Conservation (phyloP, 2,113 vertebrate species). For the Elachura formosa region DNA sequence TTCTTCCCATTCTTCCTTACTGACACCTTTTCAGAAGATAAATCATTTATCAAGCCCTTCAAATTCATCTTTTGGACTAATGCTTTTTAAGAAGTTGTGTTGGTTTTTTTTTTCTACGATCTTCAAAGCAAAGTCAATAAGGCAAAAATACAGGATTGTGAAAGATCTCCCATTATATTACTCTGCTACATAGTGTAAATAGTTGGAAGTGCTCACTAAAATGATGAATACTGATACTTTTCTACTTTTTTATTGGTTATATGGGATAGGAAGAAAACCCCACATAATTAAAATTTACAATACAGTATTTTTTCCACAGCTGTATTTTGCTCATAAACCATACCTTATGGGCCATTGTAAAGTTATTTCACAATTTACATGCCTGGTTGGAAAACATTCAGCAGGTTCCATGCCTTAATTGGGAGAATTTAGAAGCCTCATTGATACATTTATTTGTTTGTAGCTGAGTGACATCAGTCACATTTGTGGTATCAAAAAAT, state of each 20-base stretch:
- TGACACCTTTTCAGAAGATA: background rate
- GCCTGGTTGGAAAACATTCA: background rate
- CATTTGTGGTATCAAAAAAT: background rate
- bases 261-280: background rate
- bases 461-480: background rate
- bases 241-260: background rate
- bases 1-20: background rate
- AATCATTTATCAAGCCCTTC: slow-evolving; percentile 31
- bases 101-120: slow-evolving; percentile 1
- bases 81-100: background rate
- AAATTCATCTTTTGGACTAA: slow-evolving; percentile 50
- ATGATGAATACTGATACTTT: background rate
- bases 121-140: slow-evolving; percentile 14
- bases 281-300: background rate
- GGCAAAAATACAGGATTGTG: slow-evolving; percentile 3
- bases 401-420: background rate
- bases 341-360: background rate
- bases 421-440: background rate
- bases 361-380: background rate
- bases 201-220: background rate
- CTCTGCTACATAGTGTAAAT: background rate
- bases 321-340: background rate
- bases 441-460: background rate
- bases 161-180: slow-evolving; percentile 4
- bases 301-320: background rate